phyloP scores from a whole-genome alignment of 2,888 invertebrate genomes.

The Anaspis maculata region DNA sequence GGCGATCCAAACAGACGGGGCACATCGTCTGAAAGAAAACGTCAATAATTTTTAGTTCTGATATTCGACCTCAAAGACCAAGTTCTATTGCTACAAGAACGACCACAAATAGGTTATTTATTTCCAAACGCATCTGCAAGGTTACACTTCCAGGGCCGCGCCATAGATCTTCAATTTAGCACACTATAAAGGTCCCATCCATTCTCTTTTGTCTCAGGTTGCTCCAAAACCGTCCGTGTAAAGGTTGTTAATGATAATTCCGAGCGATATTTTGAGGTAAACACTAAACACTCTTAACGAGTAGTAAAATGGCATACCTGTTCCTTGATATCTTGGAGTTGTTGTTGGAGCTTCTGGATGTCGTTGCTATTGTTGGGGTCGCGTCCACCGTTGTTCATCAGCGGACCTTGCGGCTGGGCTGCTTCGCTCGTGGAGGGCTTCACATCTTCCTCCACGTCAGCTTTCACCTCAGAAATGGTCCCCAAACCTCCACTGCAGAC shows the following conservation, averaged over 20 bases:
- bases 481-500: constrained; percentile 40
- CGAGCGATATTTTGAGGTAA: too few species aligned
- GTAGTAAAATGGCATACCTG: too few species aligned
- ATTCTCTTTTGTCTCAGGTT: too few species aligned
- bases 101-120: too few species aligned
- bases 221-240: too few species aligned
- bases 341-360: constrained; percentile 86
- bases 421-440: constrained; percentile 40
- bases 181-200: too few species aligned
- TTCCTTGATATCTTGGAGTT: constrained; percentile 94
- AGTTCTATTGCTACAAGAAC: not conserved
- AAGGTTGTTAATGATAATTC: too few species aligned
- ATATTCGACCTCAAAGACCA: not conserved
- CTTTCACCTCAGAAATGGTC: constrained; percentile 45
- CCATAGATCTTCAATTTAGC: too few species aligned
- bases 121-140: too few species aligned
- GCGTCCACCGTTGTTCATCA: constrained; percentile 61
- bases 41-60: not conserved
- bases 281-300: too few species aligned
- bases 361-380: constrained; percentile 65
- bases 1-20: constrained; percentile 92
- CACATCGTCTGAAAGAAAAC: constrained; percentile 94
- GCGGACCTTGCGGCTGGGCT: constrained; percentile 34
- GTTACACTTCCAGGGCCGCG: too few species aligned
- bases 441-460: constrained; percentile 43